These are phyloP conservation scores for Corythoichthys haematopterus DNA, from an alignment of 2,113 vertebrate genomes.

Conservation along the genomic window DNA sequence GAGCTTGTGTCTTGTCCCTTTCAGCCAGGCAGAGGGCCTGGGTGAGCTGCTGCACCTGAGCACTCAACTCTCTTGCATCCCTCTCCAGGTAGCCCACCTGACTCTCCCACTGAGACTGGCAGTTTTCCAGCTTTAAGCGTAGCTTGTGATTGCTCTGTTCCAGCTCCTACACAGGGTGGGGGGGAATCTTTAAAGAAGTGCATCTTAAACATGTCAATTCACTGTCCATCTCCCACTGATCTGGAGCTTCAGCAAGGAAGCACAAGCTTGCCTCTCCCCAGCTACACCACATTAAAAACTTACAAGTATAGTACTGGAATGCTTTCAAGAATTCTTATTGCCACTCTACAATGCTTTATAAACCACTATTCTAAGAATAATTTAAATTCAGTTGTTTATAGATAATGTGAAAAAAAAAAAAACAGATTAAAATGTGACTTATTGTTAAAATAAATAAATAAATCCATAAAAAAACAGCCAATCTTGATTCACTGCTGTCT, in stretches of 20 bases:
- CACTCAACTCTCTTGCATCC: conserved; percentile 64
- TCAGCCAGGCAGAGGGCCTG: conserved; percentile 53
- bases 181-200: not conserved
- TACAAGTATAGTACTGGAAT: not conserved
- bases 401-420: no score
- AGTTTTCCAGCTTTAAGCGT: conserved; percentile 65
- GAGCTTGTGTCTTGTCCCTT: conserved; percentile 48
- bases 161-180: conserved; percentile 59
- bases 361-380: no score
- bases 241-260: no score
- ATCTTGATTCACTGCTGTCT: not conserved
- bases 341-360: not conserved
- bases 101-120: conserved; percentile 68
- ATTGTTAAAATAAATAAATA: no score
- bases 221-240: not conserved
- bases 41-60: conserved; percentile 60
- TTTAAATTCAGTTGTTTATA: no score
- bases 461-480: not conserved
- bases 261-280: no score
- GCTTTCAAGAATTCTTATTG: not conserved
- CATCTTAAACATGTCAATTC: not conserved
- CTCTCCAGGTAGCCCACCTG: conserved; percentile 73
- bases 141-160: conserved; percentile 71
- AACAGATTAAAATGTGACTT: no score
- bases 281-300: not conserved